Base-by-base conservation (phyloP, 2,797 vertebrate genomes). In the Rhabdophis nuchalis region DNA sequence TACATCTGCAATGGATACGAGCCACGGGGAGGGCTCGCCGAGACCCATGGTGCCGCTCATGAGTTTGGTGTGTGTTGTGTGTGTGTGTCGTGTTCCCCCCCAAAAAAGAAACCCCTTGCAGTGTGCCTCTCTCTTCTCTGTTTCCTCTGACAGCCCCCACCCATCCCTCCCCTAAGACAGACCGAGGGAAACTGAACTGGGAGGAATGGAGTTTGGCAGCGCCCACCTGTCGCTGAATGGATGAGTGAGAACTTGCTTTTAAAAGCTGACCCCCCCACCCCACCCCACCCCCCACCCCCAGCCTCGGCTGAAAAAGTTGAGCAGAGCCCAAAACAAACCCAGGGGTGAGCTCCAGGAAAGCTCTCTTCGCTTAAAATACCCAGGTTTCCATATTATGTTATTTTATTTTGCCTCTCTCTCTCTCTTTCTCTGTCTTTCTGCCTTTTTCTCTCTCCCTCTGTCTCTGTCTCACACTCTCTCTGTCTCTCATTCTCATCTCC, bases 1-100 rank as follows among this genome's bases (percentile, higher is more conserved):
- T 94, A 91, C 95, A 97, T 97, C 97, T 97, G 94, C 95, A 96
- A 68, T 96, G 95, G 95, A 96, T 94, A 93, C 32, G n/a, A 87
- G 95, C 95, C 94, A 93, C 90, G 57, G 95, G 95, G 57, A 95
- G 95, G 95, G 94, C 90, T 95, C 90, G 93, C 91, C 27, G 85
- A 96, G 91, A 58, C 46, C 95, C 96, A 96, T 95, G 96, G 96
- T 95, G 92, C 41, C 41, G 53, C 94, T 93, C 96, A 92, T 96
- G 94, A n/a, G n/a, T n/a, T n/a, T n/a, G n/a, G n/a, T n/a, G n/a
- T n/a, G n/a, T n/a, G n/a, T n/a, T n/a, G n/a, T n/a, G n/a, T n/a
- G n/a, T n/a, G n/a, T n/a, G n/a, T n/a, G n/a, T n/a, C n/a, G n/a
- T n/a, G 92, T 96, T 96, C 96, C 95, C 92, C 5, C 0, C n/a